phyloP scores from a whole-genome alignment of 2,797 vertebrate species.

The Acrossocheilus fasciatus region DNA sequence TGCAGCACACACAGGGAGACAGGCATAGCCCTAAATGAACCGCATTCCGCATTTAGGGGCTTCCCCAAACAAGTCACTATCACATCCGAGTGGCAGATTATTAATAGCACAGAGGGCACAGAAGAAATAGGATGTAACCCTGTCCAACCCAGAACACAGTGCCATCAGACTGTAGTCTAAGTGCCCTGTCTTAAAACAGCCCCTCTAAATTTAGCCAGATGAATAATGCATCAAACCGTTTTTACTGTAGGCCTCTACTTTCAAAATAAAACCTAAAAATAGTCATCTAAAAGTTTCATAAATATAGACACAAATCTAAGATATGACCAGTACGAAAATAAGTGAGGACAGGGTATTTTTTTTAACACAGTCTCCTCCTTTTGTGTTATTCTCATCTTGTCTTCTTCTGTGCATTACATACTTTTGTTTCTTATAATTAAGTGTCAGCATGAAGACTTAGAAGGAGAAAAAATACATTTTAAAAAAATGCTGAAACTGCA shows the following conservation, averaged over 20 bases:
- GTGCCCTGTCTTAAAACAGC: conserved; percentile 40
- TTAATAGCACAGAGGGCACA: conserved; percentile 34
- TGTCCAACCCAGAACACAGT: conserved; percentile 14
- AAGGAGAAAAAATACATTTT: background rate
- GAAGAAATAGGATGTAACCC: conserved; percentile 32
- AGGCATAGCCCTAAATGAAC: background rate
- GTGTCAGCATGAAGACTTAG: conserved; percentile 1
- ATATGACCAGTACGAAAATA: conserved; percentile 29
- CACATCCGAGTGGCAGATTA: conserved; percentile 20
- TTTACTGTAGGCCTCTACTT: conserved; percentile 43
- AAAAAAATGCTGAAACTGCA: conserved; percentile 10
- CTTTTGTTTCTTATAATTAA: conserved; percentile 33
- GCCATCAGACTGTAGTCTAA: conserved; percentile 38
- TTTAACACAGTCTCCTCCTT: background rate
- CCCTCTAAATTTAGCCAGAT: conserved; percentile 54
- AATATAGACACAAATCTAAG: conserved; percentile 48
- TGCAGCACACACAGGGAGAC: background rate
- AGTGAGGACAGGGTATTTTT: conserved; percentile 19
- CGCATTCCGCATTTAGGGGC: background rate
- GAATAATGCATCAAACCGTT: conserved; percentile 54
- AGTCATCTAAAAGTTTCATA: conserved; percentile 55
- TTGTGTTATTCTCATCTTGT: conserved; percentile 21
- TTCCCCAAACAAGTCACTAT: conserved; percentile 20
- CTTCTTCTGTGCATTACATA: background rate
- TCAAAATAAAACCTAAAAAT: conserved; percentile 58